phyloP scores from a whole-genome alignment of 2,113 vertebrate genomes.

The Erythrolamprus reginae region DNA sequence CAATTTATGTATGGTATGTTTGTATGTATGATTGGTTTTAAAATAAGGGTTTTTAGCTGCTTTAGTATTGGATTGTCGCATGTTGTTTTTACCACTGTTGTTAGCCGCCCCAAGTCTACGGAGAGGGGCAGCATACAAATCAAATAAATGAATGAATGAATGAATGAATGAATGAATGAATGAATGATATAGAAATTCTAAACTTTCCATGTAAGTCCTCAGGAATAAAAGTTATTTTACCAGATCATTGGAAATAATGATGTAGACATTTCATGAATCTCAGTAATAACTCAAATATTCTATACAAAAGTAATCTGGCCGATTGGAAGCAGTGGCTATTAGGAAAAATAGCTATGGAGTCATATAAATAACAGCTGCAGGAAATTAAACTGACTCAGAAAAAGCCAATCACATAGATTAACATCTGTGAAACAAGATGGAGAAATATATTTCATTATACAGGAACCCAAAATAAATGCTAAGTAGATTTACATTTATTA shows the following conservation, averaged over 20 bases:
- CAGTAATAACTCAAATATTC: not conserved
- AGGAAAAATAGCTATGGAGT: not conserved
- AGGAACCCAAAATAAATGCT: not conserved
- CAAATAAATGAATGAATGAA: too few species aligned
- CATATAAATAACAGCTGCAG: not conserved
- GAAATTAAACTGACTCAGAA: not conserved
- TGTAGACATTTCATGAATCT: not conserved
- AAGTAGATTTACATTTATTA: too few species aligned
- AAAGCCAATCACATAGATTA: not conserved
- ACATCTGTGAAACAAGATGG: not conserved
- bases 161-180: too few species aligned
- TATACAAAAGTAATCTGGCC: not conserved
- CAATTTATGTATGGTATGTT: too few species aligned
- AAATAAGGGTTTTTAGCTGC: too few species aligned
- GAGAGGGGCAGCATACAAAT: too few species aligned
- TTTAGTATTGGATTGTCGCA: too few species aligned
- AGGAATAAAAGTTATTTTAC: not conserved
- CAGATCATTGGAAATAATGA: not conserved
- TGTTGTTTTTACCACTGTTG: too few species aligned
- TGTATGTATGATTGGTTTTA: too few species aligned
- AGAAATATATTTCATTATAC: not conserved
- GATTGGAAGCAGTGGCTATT: not conserved
- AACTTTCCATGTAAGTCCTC: not conserved
- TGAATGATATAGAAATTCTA: not conserved
- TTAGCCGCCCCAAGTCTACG: too few species aligned